These are phyloP conservation scores for Callithrix jacchus DNA, from an alignment of 2,113 vertebrate species.

Conservation along the genomic window DNA sequence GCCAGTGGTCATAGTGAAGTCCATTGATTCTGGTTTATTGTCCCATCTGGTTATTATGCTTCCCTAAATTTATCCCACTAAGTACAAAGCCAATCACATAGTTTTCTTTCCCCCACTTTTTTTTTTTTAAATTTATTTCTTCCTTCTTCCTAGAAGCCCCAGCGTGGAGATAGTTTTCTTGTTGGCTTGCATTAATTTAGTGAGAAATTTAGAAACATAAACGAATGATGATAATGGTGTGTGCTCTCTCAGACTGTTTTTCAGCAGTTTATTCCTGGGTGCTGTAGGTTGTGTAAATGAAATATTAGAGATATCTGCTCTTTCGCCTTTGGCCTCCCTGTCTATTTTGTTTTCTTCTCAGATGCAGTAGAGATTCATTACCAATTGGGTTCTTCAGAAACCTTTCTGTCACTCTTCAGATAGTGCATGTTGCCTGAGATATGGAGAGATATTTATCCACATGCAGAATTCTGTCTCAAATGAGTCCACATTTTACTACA, in stretches of 20 bases:
- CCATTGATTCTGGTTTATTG: not conserved
- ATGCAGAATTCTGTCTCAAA: not conserved
- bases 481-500: not conserved
- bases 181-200: not conserved
- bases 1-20: no score
- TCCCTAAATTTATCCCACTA: not conserved
- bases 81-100: not conserved
- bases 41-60: not conserved
- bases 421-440: rapidly evolving
- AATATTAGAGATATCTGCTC: not conserved
- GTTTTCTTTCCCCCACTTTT: not conserved
- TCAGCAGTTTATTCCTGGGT: not conserved
- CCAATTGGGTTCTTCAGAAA: not conserved
- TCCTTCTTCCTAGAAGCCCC: not conserved
- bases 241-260: no score
- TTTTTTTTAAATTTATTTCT: not conserved
- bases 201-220: not conserved
- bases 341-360: rapidly evolving
- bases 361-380: no score
- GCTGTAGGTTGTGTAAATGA: no score
- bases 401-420: not conserved
- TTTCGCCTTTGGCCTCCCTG: not conserved
- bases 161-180: not conserved
- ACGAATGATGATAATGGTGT: not conserved
- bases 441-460: rapidly evolving